Evolutionary conservation across 2,888 invertebrate genomes (phyloP).

Genomic region (Drosophila lutescens): DNA sequence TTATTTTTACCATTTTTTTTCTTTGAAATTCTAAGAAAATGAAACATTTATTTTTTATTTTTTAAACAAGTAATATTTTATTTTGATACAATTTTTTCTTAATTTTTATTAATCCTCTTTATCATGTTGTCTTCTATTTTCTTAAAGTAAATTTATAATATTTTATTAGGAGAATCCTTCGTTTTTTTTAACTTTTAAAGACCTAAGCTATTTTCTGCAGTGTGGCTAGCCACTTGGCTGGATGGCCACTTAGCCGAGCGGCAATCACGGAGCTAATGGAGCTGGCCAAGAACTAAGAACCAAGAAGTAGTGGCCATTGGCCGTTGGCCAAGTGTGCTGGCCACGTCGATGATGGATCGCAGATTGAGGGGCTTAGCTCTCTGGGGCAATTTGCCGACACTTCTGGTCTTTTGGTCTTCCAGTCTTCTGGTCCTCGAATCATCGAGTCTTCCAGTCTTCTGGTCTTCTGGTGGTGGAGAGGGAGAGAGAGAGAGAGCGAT

Average conservation of each 20-base stretch:
- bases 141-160: no score
- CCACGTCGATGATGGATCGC: constrained; percentile 46
- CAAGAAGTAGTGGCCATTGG: constrained; percentile 26
- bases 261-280: constrained; percentile 45
- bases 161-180: no score
- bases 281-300: constrained; percentile 26
- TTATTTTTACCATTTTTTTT: no score
- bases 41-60: no score
- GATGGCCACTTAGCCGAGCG: constrained; percentile 42
- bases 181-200: neutral
- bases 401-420: constrained; percentile 48
- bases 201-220: neutral
- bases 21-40: no score
- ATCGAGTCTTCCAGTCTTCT: neutral
- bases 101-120: no score
- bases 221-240: constrained; percentile 12
- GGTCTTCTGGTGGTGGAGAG: no score
- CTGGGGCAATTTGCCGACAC: constrained; percentile 73
- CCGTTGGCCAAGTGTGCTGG: constrained; percentile 58
- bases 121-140: no score
- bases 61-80: no score
- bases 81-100: no score
- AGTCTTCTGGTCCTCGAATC: neutral
- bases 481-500: neutral
- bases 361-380: constrained; percentile 12